A percentile compares a stretch with the other conserved stretches of the same genome.
Conservation (phyloP, 2,888 invertebrate species). For the Cyclophora punctaria region DNA sequence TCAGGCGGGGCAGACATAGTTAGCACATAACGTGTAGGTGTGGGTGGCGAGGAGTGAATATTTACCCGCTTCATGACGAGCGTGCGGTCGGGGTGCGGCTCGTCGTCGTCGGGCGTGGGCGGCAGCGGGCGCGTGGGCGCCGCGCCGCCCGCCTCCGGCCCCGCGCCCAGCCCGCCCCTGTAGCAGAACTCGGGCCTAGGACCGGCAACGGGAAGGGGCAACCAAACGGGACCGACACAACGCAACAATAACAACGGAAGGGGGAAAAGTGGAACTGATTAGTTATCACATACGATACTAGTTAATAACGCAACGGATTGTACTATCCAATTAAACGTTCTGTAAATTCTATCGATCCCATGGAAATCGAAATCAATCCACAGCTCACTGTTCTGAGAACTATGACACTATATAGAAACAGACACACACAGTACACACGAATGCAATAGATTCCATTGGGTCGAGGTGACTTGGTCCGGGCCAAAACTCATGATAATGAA, state of each 20-base stretch:
- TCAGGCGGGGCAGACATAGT: constrained; percentile 9
- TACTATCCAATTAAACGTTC: too few species aligned
- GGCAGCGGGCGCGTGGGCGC: constrained; percentile 94
- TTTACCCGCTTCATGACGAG: constrained; percentile 94
- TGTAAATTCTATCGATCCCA: not conserved
- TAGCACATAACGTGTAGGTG: constrained; percentile 17
- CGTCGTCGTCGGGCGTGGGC: constrained; percentile 95
- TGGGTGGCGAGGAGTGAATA: constrained; percentile 22
- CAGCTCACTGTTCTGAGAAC: too few species aligned
- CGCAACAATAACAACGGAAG: constrained; percentile 18
- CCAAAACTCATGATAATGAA: too few species aligned
- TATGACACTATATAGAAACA: too few species aligned
- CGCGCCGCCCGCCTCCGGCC: constrained; percentile 65
- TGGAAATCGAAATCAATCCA: too few species aligned
- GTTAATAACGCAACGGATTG: too few species aligned
- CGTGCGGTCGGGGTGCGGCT: constrained; percentile 86
- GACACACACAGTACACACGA: too few species aligned
- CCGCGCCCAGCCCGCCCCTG: constrained; percentile 80
- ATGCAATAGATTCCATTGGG: too few species aligned
- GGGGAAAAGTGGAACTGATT: not conserved
- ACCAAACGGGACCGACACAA: constrained; percentile 23
- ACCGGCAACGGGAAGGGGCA: constrained; percentile 23
- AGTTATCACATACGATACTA: not conserved
- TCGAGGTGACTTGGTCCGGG: too few species aligned
- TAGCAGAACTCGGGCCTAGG: constrained; percentile 88